Evolutionary conservation across 2,797 vertebrate genomes (phyloP), one percentile per base, ranked within the genome.

Genomic region (Zenarchopterus dispar): DNA sequence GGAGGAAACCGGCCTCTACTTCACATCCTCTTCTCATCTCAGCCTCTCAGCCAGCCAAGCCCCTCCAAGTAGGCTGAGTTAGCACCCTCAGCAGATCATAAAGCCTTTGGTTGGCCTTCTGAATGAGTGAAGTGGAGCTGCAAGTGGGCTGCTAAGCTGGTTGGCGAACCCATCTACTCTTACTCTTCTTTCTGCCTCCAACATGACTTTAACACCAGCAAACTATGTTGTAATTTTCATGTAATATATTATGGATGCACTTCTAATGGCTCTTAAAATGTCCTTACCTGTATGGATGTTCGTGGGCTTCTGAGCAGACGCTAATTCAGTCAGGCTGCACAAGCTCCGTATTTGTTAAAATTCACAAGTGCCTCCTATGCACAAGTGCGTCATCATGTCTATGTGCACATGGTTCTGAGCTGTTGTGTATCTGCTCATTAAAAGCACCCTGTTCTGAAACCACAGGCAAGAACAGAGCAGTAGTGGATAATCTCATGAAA

Each of bases 401-500:
- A 26, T 70, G 42, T 11, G 45, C 57, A 33, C 76, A 58, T 41
- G 67, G 50, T 70, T 79, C 51, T 53, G 48, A 78, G 70, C 71
- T 65, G 71, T 61, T 77, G 77, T 61, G 53, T 68, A 52, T 68
- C 5, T 1, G 75, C 88, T 90, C 85, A 85, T 90, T 90, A 90
- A 84, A 86, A 78, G 75, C 77, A 75, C 73, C 71, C 86, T 62
- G 60, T 68, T 19, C 79, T 85, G 68, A 77, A 75, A 86, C 80
- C 73, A 80, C 75, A 61, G 81, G 79, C 71, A 66, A 70, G 70
- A 88, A 84, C 77, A 87, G 83, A 90, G 85, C 80, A 85, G 76
- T 81, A 45, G 65, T 70, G 86, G 85, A 87, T 90, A 83, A 91
- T 84, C 89, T 90, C 86, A 89, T 91, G 83, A 89, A 92, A 91